Evolutionary conservation across 1,140 invertebrate genomes (phyloP).

Genomic region (Lordiphosa collinella): DNA sequence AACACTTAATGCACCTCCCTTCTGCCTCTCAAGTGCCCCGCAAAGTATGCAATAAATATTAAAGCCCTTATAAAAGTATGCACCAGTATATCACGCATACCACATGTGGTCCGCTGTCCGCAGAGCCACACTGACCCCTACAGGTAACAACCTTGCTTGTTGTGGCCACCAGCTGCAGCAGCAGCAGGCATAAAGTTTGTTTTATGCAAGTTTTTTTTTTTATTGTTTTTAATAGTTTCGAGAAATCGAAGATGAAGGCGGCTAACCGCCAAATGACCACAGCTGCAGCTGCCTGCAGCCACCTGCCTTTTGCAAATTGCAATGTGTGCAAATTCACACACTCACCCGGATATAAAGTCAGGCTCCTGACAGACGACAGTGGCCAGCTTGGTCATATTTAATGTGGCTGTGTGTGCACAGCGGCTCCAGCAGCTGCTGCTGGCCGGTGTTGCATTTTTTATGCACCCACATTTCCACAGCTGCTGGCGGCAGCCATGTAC

Average conservation of each 20-base stretch:
- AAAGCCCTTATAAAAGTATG: slow-evolving; percentile 39
- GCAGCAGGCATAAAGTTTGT: slow-evolving; percentile 48
- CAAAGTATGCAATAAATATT: slow-evolving; percentile 46
- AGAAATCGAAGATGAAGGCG: slow-evolving; percentile 71
- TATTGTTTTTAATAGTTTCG: slow-evolving; percentile 27
- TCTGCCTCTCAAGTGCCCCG: neutral
- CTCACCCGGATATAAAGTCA: slow-evolving; percentile 70
- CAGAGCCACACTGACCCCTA: slow-evolving; percentile 15
- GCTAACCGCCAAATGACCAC: slow-evolving; percentile 72
- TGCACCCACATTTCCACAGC: slow-evolving; percentile 70
- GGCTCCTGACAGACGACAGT: slow-evolving; percentile 32
- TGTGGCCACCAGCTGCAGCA: no score
- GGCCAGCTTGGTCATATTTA: slow-evolving; percentile 67
- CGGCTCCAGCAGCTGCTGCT: slow-evolving; percentile 12
- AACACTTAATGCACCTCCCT: slow-evolving; percentile 49
- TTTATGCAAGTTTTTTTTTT: slow-evolving; percentile 55
- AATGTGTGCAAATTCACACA: slow-evolving; percentile 67
- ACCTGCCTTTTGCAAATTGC: slow-evolving; percentile 45
- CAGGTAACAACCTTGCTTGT: slow-evolving; percentile 4
- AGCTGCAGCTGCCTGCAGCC: slow-evolving; percentile 14
- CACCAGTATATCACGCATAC: slow-evolving; percentile 46
- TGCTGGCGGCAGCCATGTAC: slow-evolving; percentile 50
- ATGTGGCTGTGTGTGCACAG: slow-evolving; percentile 25
- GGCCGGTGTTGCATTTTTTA: slow-evolving; percentile 61
- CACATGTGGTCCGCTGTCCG: slow-evolving; percentile 45